Percentiles rank a stretch among this genome's conserved stretches.
phyloP scores from a whole-genome alignment of 2,797 vertebrate genomes.

The Psittacula echo region DNA sequence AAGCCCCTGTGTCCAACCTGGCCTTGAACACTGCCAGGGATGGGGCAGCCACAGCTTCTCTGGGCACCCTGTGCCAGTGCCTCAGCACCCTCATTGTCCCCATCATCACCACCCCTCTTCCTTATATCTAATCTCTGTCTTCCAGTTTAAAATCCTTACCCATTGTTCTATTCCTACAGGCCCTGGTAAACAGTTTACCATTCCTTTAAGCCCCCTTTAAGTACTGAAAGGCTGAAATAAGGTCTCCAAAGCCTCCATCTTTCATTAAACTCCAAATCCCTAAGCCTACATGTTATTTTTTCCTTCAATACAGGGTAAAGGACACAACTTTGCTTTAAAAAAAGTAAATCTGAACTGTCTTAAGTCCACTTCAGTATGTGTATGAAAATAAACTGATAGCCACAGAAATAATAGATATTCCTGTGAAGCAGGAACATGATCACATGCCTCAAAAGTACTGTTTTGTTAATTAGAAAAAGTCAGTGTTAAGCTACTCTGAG shows the following conservation, averaged over 20 bases:
- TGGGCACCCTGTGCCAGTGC: not conserved
- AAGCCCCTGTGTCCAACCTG: fast-evolving
- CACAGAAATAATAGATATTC: fast-evolving
- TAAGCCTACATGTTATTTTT: not conserved
- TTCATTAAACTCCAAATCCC: not conserved
- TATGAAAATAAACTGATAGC: not conserved
- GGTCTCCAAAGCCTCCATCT: not conserved
- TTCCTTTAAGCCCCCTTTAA: not conserved
- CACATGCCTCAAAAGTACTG: not conserved
- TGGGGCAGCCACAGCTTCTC: not conserved
- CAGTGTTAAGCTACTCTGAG: not conserved
- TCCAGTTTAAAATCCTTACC: not conserved
- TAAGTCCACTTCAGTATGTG: not conserved
- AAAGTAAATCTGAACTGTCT: not conserved
- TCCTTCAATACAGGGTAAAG: not conserved
- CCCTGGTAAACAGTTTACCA: not conserved
- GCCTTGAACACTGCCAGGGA: fast-evolving
- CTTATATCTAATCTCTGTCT: not conserved
- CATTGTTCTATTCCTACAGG: not conserved
- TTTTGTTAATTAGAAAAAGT: not conserved
- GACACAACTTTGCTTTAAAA: not conserved
- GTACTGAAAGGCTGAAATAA: not conserved
- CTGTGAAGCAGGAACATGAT: not conserved
- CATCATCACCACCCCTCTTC: not conserved
- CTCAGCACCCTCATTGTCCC: not conserved